Evolutionary conservation across 2,113 vertebrate genomes (phyloP), one percentile per base, ranked within the genome.

Genomic region (Holacanthus passer): DNA sequence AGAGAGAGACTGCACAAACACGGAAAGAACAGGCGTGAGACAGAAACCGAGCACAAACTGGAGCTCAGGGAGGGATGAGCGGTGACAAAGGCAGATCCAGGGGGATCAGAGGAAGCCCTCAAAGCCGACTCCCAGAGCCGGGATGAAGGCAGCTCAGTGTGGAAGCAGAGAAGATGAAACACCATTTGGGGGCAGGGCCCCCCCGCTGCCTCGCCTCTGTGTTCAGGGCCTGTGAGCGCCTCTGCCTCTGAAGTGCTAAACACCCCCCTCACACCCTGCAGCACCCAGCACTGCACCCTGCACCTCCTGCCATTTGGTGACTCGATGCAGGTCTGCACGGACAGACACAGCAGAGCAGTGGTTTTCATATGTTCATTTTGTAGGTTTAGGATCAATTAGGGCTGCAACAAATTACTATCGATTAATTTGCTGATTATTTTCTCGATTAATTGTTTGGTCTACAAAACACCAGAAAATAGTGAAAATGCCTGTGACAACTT

Each of bases 101-200:
- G 13, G 81, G 93, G 88, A 94, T 91, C 87, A 93, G 85, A 91
- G 89, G 86, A 35, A 77, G 85, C 74, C 87, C 88, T 92, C 88
- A 88, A 88, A 94, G 93, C 87, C 9, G 60, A 69, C 69, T 92
- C 88, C 87, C 86, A 80, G 81, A 74, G 91, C 82, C 63, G 62
- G 75, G 91, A 94, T 93, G 91, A 94, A 94, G 91, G 86, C 73
- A 3, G 85, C 90, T 84, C 91, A 88, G 91, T 82, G 87, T 88
- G 91, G 88, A 93, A 77, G 87, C 89, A 68, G 84, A 79, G 83
- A 79, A 92, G 94, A 95, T 95, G 91, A 95, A 95, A 94, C 93
- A 84, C 90, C 92, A 92, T 94, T 95, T 94, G 94, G 92, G 92
- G 87, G 77, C 69, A 22, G 77, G 70, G 53, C 85, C 91, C 93